Conservation (phyloP, 2,888 invertebrate genomes). For the Ommatoiulus sabulosus region DNA sequence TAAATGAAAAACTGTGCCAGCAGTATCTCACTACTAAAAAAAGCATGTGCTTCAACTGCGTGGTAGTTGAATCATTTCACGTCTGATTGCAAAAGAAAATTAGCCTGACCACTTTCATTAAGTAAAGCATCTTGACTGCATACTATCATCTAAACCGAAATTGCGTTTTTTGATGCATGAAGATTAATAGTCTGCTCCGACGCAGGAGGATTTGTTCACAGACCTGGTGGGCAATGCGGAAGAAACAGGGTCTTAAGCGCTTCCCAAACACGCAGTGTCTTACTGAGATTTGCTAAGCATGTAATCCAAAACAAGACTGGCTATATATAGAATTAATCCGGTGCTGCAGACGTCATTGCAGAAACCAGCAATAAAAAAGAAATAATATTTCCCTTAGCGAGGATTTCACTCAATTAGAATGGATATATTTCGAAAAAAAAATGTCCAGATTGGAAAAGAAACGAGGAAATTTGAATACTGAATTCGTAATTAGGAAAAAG, state of each 20-base stretch:
- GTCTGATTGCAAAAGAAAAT: not conserved
- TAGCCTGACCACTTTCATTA: conserved; percentile 34
- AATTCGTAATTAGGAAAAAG: not conserved
- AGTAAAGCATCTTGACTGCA: not conserved
- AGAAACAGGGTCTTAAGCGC: not conserved
- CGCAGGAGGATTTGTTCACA: not conserved
- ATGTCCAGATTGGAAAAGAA: not conserved
- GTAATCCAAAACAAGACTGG: conserved; percentile 24
- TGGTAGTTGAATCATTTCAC: conserved; percentile 32
- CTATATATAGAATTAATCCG: not conserved
- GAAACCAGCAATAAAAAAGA: not conserved
- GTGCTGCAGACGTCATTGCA: not conserved
- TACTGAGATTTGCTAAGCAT: conserved; percentile 13
- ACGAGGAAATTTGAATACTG: not conserved
- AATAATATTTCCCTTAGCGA: not conserved
- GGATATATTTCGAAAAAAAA: not conserved
- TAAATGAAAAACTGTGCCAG: not conserved
- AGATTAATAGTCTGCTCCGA: not conserved
- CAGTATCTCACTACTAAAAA: not conserved
- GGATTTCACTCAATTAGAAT: not conserved
- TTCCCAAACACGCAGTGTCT: not conserved
- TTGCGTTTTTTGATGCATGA: conserved; percentile 27
- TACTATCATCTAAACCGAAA: not conserved
- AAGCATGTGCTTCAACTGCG: not conserved
- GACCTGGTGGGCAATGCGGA: not conserved